Evolutionary conservation across 2,888 invertebrate genomes (phyloP).

Genomic region (Sthenelais limicola): DNA sequence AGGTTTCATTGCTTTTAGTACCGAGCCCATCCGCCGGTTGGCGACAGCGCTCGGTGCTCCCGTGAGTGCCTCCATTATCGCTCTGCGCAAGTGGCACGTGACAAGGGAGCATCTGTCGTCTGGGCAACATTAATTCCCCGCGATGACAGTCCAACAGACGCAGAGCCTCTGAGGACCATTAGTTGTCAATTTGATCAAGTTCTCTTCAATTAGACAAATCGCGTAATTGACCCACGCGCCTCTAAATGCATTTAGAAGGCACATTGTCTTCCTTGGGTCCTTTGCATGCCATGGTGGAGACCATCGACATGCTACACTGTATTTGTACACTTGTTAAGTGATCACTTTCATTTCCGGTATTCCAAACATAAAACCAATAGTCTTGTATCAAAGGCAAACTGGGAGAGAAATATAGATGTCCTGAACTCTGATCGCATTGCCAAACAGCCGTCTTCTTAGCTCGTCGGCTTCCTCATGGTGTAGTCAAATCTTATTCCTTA

Average conservation of each 20-base stretch:
- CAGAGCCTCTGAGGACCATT: slow-evolving; percentile 27
- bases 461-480: too few relatives aligned
- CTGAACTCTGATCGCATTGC: too few relatives aligned
- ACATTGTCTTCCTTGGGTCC: background rate
- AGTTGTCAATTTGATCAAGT: slow-evolving; percentile 39
- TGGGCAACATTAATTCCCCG: slow-evolving; percentile 21
- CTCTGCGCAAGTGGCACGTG: background rate
- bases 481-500: too few relatives aligned
- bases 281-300: too few relatives aligned
- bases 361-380: too few relatives aligned
- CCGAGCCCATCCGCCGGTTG: background rate
- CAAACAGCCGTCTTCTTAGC: too few relatives aligned
- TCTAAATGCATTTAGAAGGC: background rate
- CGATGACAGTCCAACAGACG: slow-evolving; percentile 31
- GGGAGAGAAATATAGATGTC: too few relatives aligned
- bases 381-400: too few relatives aligned
- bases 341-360: too few relatives aligned
- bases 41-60: slow-evolving; percentile 11
- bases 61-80: slow-evolving; percentile 33
- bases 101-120: slow-evolving; percentile 35
- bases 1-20: too few relatives aligned
- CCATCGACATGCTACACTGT: too few relatives aligned
- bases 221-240: slow-evolving; percentile 10
- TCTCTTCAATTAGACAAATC: slow-evolving; percentile 38
- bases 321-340: too few relatives aligned